These are phyloP conservation scores for Gerris buenoi DNA, from an alignment of 1,140 invertebrate genomes.

Conservation along the genomic window DNA sequence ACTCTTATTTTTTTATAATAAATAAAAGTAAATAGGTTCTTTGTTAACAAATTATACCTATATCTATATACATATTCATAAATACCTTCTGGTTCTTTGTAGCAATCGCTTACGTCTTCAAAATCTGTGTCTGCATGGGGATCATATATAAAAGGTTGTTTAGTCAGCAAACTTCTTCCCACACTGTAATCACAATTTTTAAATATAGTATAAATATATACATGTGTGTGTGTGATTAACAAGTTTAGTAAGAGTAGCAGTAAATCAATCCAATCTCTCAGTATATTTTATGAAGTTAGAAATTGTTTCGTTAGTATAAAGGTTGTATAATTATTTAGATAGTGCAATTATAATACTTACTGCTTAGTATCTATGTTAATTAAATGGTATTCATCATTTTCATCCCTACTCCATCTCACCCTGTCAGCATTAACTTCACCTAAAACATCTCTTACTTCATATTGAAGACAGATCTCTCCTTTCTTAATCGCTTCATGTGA, in stretches of 20 bases:
- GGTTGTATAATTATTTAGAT: too few relatives aligned
- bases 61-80: not conserved
- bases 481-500: conserved; percentile 49
- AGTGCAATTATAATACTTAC: too few relatives aligned
- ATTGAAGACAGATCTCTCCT: conserved; percentile 55
- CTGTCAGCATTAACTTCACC: conserved; percentile 64
- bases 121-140: not conserved
- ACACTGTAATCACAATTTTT: too few relatives aligned
- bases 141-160: not conserved
- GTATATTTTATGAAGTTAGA: too few relatives aligned
- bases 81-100: not conserved
- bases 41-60: too few relatives aligned
- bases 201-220: too few relatives aligned
- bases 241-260: too few relatives aligned
- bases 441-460: conserved; percentile 58
- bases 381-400: not conserved
- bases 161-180: not conserved
- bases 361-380: not conserved
- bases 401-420: conserved; percentile 35
- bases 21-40: not conserved
- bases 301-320: too few relatives aligned
- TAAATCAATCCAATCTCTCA: too few relatives aligned
- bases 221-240: too few relatives aligned
- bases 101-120: not conserved
- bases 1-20: too few relatives aligned